A percentile compares a stretch with the other conserved stretches of the same genome.
Conservation (phyloP, 1,140 invertebrate genomes). For the Heliconius himera region DNA sequence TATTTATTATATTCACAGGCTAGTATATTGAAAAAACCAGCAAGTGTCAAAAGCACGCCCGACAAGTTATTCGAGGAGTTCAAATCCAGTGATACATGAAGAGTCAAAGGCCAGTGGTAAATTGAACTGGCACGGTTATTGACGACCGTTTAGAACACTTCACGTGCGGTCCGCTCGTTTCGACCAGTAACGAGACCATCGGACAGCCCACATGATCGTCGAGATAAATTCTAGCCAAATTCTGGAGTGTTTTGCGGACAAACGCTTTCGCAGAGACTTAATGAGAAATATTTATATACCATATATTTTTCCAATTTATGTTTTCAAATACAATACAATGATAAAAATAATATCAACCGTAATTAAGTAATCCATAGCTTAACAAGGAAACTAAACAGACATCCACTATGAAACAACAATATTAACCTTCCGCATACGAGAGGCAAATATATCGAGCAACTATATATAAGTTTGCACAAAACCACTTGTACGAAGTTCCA, state of each 20-base stretch:
- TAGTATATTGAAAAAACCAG: background rate
- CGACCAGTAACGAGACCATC: slow-evolving; percentile 29
- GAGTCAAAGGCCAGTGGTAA: slow-evolving; percentile 31
- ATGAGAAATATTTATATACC: background rate
- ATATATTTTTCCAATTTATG: too few species aligned
- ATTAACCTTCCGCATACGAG: background rate
- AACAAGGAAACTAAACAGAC: background rate
- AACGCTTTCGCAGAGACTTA: background rate
- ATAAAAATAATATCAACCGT: too few species aligned
- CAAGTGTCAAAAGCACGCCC: background rate
- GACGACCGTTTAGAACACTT: slow-evolving; percentile 30
- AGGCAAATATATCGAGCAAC: background rate
- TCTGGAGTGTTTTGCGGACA: slow-evolving; percentile 15
- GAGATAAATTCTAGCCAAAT: slow-evolving; percentile 25
- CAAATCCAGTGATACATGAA: background rate
- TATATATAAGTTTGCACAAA: slow-evolving; percentile 7
- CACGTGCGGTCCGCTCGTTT: slow-evolving; percentile 21
- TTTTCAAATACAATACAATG: too few species aligned
- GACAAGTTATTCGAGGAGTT: background rate
- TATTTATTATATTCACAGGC: too few species aligned
- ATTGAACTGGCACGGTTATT: slow-evolving; percentile 26
- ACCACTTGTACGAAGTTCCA: slow-evolving; percentile 10
- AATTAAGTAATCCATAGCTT: too few species aligned
- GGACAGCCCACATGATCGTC: slow-evolving; percentile 26
- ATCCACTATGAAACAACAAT: background rate